Percentiles rank a stretch among this genome's conserved stretches.
These are phyloP conservation scores for Oreotrochilus melanogaster DNA, from an alignment of 2,113 vertebrate species.

Conservation along the genomic window DNA sequence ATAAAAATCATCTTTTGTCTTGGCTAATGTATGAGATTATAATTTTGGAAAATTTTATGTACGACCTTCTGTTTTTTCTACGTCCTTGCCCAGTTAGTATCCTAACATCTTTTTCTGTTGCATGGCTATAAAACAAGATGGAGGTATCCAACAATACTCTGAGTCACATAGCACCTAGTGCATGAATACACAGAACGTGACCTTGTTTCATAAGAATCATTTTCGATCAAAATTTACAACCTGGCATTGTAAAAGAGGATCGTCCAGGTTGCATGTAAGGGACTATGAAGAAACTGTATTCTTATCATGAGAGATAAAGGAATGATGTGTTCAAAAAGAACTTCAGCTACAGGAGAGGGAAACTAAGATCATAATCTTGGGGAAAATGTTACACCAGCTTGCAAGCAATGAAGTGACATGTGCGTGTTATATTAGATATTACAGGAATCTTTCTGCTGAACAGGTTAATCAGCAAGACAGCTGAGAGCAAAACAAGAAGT, in stretches of 20 bases:
- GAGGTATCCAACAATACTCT: not conserved
- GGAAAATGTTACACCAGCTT: not conserved
- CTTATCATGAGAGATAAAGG: not conserved
- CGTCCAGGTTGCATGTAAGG: not conserved
- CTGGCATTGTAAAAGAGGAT: not conserved
- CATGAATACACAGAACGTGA: not conserved
- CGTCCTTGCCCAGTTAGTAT: not conserved
- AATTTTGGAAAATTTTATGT: not conserved
- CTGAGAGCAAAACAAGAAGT: not conserved
- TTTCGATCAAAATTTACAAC: not conserved
- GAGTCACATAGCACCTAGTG: not conserved
- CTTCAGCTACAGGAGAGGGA: not conserved
- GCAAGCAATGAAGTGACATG: not conserved
- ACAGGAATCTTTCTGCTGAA: not conserved
- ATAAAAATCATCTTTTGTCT: not conserved
- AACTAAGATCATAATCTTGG: not conserved
- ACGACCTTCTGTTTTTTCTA: not conserved
- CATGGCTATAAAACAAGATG: not conserved
- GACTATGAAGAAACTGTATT: not conserved
- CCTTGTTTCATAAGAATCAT: not conserved
- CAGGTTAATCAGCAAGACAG: not conserved
- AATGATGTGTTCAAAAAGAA: not conserved
- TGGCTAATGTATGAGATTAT: not conserved
- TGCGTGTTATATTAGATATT: not conserved
- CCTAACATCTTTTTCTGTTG: not conserved